Percentiles rank a stretch among this genome's conserved stretches.
These are phyloP conservation scores for Quadroppia sp. DNA, from an alignment of 2,888 invertebrate species.

Conservation along the genomic window DNA sequence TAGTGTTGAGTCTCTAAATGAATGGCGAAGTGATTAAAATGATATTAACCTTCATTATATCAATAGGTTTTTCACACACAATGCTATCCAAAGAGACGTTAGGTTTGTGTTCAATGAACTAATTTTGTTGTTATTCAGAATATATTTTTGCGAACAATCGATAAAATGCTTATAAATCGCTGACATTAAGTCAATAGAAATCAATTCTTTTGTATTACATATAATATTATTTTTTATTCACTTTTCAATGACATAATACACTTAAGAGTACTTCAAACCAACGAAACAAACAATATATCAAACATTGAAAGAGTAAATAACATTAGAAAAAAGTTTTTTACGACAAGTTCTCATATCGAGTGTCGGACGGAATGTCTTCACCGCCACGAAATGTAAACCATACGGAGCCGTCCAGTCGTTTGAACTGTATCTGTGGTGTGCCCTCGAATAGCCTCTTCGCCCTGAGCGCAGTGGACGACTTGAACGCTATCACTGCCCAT, in stretches of 20 bases:
- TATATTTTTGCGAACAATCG: not conserved
- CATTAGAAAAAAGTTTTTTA: too few species aligned
- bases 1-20: too few species aligned
- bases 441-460: not conserved
- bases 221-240: not conserved
- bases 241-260: not conserved
- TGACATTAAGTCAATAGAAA: not conserved
- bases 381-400: not conserved
- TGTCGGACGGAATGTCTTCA: not conserved
- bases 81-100: not conserved
- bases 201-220: not conserved
- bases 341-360: not conserved
- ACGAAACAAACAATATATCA: too few species aligned
- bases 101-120: conserved; percentile 2
- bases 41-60: not conserved
- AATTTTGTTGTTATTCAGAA: not conserved
- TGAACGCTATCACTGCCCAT: conserved; percentile 10
- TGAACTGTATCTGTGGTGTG: not conserved
- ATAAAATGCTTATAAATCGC: not conserved
- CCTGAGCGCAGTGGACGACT: not conserved
- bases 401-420: not conserved
- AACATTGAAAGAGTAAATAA: too few species aligned
- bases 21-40: too few species aligned
- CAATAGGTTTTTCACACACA: not conserved
- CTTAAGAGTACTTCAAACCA: too few species aligned